Base-by-base conservation (phyloP, 1,140 invertebrate genomes). In the Drosophila nikananu region DNA sequence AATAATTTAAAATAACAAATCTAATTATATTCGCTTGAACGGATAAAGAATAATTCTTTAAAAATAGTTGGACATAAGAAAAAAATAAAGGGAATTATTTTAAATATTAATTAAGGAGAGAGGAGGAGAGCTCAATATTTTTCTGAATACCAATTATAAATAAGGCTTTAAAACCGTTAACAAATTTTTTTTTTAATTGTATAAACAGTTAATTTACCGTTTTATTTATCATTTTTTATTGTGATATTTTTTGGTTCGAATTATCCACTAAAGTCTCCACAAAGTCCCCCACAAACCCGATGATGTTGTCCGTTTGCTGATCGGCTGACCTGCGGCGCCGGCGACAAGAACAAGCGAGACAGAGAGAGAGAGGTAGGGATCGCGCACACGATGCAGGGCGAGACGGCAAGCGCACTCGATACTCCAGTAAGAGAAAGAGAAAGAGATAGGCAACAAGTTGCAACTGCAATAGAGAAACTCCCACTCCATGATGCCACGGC, bases 291-390 rank as follows among this genome's bases (percentile, higher is more conserved):
- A 23, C 2, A 39, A 39, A 23, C 8, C 7, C 19, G 19, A 27
- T 15, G 6, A 54, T 32, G n/a, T 27, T 52, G 49, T 19, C n/a
- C 17, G 8, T 6, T 48, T 21, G 37, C 32, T 30, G 49, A 48
- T 63, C 32, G 52, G 19, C 76, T 83, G 86, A 89, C 84, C 84
- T 89, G 84, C 84, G 84, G 84, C 84, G 84, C 84, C 84, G 78
- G 86, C 84, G 73, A 73, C 71, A 64, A 25, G n/a, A 67, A 70
- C 71, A 59, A 25, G n/a, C 64, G 58, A 19, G 12, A 30, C 9
- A 52, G 10, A 52, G 10, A 32, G 17, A 19, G 27, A 32, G 5
- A 19, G n/a, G 19, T 12, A 32, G 27, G 23, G 8, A 21, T 46
- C 12, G 19, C 13, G 2, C 19, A 25, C 65, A 49, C 60, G 67